These are phyloP conservation scores for Threskiornis aethiopicus DNA, from an alignment of 2,797 vertebrate genomes.

Conservation along the genomic window DNA sequence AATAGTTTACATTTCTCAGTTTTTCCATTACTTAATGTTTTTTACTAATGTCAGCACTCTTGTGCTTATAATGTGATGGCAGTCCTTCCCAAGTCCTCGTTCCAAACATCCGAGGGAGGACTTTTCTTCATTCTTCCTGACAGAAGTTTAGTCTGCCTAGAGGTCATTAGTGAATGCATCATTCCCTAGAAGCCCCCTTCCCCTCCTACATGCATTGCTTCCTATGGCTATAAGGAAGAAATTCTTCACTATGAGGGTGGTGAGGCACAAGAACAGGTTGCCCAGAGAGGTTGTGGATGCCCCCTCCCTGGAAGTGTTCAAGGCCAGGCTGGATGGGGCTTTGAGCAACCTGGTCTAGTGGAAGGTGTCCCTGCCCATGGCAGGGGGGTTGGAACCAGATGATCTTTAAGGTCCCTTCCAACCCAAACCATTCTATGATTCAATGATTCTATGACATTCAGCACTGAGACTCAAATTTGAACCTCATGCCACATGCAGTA, in stretches of 20 bases:
- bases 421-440: too few species aligned
- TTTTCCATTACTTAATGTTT: constrained; percentile 6
- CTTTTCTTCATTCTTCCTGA: neutral
- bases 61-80: neutral
- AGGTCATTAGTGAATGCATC: neutral
- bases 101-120: neutral
- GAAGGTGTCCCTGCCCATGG: too few species aligned
- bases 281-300: too few species aligned
- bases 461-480: neutral
- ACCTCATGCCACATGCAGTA: neutral
- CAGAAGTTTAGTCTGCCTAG: neutral
- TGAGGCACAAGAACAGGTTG: too few species aligned
- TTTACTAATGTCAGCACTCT: neutral
- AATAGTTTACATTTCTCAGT: neutral
- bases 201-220: neutral
- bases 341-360: too few species aligned
- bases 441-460: neutral
- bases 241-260: too few species aligned
- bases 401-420: too few species aligned
- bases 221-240: neutral
- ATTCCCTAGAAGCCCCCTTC: neutral
- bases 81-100: neutral
- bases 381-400: too few species aligned
- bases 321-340: too few species aligned
- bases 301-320: too few species aligned